Conservation (phyloP, 1,140 invertebrate genomes). For the Dysdera silvatica region DNA sequence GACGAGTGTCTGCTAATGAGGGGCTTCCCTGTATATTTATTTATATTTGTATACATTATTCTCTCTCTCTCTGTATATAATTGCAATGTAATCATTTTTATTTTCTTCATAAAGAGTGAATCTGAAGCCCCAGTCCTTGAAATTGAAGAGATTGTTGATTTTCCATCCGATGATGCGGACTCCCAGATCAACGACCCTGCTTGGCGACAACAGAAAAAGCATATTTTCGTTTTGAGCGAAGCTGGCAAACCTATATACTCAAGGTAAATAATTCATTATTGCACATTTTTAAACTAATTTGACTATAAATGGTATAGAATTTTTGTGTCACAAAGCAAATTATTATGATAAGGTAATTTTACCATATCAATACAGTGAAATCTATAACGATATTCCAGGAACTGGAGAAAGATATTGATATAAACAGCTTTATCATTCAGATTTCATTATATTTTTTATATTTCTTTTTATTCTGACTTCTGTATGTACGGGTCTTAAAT, state of each 20-base stretch:
- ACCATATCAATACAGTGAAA: no score
- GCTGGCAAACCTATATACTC: conserved; percentile 95
- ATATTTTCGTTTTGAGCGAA: conserved; percentile 88
- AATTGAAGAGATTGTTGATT: conserved; percentile 2
- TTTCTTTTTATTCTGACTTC: no score
- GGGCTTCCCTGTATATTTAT: background rate
- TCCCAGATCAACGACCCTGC: conserved; percentile 51
- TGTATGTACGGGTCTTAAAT: no score
- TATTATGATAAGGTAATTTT: no score
- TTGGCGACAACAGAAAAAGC: conserved; percentile 75
- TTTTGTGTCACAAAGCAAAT: no score
- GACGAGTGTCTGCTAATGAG: background rate
- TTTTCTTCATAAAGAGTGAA: conserved; percentile 10
- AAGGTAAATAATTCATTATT: conserved; percentile 49
- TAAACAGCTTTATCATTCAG: no score
- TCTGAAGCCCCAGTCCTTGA: background rate
- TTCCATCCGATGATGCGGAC: conserved; percentile 9
- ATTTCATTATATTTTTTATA: no score
- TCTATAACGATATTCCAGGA: no score
- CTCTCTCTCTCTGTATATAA: background rate
- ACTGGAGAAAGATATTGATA: no score
- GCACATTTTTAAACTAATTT: no score
- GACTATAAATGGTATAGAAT: no score
- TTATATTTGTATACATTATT: background rate
- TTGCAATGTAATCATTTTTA: background rate